These are phyloP conservation scores for Channa striata DNA, from an alignment of 2,797 vertebrate genomes.

Conservation along the genomic window DNA sequence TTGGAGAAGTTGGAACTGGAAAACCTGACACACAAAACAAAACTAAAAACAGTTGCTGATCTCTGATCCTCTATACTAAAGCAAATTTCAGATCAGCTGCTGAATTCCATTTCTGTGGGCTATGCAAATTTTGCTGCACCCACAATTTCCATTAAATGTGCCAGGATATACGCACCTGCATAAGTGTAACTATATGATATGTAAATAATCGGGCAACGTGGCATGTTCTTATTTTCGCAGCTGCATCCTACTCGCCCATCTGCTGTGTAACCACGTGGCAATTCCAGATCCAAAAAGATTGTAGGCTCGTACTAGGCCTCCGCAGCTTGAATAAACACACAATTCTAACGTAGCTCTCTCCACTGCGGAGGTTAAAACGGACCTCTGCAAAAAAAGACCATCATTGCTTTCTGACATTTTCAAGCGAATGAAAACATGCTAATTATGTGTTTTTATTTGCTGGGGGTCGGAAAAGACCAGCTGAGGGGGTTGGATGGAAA, in stretches of 20 bases:
- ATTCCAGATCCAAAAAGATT: not conserved
- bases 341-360: too few relatives aligned
- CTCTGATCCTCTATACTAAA: not conserved
- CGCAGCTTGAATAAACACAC: accelerated
- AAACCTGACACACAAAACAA: too few relatives aligned
- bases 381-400: slow-evolving; percentile 2
- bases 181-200: not conserved
- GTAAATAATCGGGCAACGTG: slow-evolving; percentile 22
- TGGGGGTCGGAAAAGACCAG: slow-evolving; percentile 6
- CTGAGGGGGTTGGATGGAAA: slow-evolving; percentile 15
- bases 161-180: slow-evolving; percentile 46
- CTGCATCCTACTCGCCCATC: slow-evolving; percentile 24
- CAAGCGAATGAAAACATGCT: slow-evolving; percentile 13
- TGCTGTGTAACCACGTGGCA: slow-evolving; percentile 8
- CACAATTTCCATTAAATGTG: slow-evolving; percentile 12
- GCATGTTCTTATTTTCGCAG: slow-evolving; percentile 21
- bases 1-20: too few relatives aligned
- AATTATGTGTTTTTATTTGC: slow-evolving; percentile 15
- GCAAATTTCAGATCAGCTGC: slow-evolving; percentile 11
- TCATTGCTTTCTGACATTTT: not conserved
- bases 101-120: not conserved
- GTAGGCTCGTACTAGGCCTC: not conserved
- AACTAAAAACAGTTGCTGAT: too few relatives aligned
- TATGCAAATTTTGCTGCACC: slow-evolving; percentile 28
- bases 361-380: not conserved